These are phyloP conservation scores for Bellardia pandia DNA, from an alignment of 2,888 invertebrate genomes.

Conservation along the genomic window DNA sequence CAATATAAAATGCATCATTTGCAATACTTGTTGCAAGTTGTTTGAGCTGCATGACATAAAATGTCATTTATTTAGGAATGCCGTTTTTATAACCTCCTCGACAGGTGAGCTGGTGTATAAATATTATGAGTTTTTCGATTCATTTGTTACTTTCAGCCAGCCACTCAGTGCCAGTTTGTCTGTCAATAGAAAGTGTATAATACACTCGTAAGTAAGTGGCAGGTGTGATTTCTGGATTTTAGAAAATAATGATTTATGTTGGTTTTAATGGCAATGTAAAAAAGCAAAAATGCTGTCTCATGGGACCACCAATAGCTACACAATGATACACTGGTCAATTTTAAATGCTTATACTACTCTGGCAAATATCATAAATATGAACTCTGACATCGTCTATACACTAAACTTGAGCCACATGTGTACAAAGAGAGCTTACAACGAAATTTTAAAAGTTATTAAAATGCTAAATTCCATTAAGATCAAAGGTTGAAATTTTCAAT, in stretches of 20 bases:
- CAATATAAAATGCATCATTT: constrained; percentile 27
- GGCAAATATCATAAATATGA: too few species aligned
- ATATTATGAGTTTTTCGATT: constrained; percentile 36
- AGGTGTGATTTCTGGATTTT: constrained; percentile 39
- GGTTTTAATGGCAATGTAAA: not conserved
- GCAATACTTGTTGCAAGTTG: constrained; percentile 43
- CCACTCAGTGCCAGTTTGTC: constrained; percentile 18
- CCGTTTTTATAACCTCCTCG: constrained; percentile 49
- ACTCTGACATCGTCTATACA: too few species aligned
- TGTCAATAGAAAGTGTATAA: constrained; percentile 38
- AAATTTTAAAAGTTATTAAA: too few species aligned
- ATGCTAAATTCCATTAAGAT: too few species aligned
- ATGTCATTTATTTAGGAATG: constrained; percentile 62
- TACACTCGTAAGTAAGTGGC: constrained; percentile 1
- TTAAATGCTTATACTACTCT: too few species aligned
- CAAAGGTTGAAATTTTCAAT: too few species aligned
- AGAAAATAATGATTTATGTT: constrained; percentile 24
- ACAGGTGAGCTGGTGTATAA: constrained; percentile 20
- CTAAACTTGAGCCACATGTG: too few species aligned
- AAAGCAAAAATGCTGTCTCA: not conserved
- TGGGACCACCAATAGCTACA: too few species aligned
- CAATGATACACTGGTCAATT: too few species aligned
- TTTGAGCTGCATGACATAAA: constrained; percentile 54
- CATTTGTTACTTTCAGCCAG: constrained; percentile 20
- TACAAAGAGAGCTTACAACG: too few species aligned